Conservation (phyloP, 1,140 invertebrate species). For the Scaptomyza montana region DNA sequence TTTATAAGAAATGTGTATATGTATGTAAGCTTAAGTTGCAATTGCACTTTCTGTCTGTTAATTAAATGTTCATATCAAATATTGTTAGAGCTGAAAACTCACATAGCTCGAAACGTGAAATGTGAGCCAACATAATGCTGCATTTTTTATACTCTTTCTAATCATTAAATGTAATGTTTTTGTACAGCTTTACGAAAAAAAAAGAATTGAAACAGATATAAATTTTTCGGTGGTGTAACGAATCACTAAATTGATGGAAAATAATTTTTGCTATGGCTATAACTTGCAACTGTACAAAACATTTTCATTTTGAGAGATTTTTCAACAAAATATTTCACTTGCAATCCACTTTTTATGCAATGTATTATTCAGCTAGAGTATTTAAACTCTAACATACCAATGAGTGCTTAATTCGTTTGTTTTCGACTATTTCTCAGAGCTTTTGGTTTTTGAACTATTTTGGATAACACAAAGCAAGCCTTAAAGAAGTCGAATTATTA, state of each 20-base stretch:
- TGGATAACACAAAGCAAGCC: constrained; percentile 11
- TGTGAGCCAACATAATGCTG: not conserved
- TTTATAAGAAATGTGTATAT: not conserved
- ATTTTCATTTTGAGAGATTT: too few species aligned
- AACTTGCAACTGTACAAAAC: too few species aligned
- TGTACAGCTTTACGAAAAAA: not conserved
- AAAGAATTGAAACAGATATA: too few species aligned
- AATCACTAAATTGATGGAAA: too few species aligned
- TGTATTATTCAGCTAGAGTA: not conserved
- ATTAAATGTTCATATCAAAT: constrained; percentile 34
- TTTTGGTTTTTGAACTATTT: constrained; percentile 3
- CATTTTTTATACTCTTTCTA: not conserved
- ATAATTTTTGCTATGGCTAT: too few species aligned
- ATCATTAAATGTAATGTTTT: not conserved
- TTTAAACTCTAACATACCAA: not conserved
- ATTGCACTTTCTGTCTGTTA: constrained; percentile 15
- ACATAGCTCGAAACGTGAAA: not conserved
- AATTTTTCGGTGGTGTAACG: too few species aligned
- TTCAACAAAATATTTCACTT: too few species aligned
- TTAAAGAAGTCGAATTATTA: constrained; percentile 15
- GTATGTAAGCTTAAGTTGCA: constrained; percentile 11
- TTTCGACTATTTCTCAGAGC: not conserved
- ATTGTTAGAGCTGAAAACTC: constrained; percentile 7
- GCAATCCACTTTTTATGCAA: too few species aligned
- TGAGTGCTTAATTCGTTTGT: not conserved